Percentiles rank a stretch among this genome's conserved stretches.
Conservation (phyloP, 2,113 vertebrate species). For the Litocranius walleri region DNA sequence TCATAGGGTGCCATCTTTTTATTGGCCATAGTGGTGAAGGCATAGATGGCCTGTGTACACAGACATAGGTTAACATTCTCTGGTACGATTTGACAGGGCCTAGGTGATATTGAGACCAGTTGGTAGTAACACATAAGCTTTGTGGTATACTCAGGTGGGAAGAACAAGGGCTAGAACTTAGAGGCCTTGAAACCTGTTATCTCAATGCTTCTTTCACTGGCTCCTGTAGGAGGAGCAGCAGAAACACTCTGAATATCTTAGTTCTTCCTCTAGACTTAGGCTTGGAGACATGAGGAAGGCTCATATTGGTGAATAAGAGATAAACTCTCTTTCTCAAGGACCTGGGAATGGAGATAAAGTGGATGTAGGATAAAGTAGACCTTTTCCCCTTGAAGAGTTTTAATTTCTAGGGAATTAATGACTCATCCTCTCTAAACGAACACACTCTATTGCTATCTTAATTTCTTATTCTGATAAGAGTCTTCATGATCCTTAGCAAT, state of each 20-base stretch:
- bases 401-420: neutral
- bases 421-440: neutral
- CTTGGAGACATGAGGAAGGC: neutral
- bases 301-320: neutral
- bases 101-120: neutral
- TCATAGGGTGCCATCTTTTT: neutral
- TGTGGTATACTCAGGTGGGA: neutral
- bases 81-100: neutral
- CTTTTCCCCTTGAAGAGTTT: neutral
- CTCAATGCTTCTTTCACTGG: neutral
- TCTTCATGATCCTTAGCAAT: neutral
- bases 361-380: neutral
- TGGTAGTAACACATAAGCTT: neutral
- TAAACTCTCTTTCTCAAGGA: neutral
- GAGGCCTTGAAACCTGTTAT: neutral
- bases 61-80: neutral
- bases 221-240: neutral
- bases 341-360: neutral
- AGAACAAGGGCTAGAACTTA: neutral
- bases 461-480: neutral
- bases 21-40: neutral
- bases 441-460: neutral
- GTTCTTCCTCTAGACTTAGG: neutral
- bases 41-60: neutral
- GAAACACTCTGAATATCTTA: neutral